Percentiles rank a stretch among this genome's conserved stretches.
phyloP scores from a whole-genome alignment of 2,113 vertebrate genomes.

The Prionailurus viverrinus region DNA sequence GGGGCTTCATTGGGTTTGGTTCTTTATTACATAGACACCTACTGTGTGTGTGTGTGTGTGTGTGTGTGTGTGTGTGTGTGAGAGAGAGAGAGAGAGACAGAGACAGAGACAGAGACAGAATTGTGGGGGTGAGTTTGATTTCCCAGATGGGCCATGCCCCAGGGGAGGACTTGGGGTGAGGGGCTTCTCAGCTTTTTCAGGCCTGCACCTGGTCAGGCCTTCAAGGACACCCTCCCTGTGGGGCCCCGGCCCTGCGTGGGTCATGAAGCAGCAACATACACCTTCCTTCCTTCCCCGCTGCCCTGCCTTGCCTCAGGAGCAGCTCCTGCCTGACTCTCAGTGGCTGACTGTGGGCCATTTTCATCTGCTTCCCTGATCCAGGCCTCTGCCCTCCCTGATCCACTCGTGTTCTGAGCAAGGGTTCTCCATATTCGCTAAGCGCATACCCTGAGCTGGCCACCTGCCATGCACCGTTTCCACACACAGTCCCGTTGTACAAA shows the following conservation, averaged over 20 bases:
- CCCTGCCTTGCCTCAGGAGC: background rate
- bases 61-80: too few species aligned
- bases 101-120: background rate
- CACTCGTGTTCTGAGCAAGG: background rate
- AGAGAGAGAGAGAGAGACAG: too few species aligned
- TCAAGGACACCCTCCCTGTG: background rate
- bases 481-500: background rate
- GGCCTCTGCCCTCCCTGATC: background rate
- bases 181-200: background rate
- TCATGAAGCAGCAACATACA: background rate
- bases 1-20: background rate
- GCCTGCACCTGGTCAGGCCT: background rate
- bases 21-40: constrained; percentile 4
- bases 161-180: background rate
- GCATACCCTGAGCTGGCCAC: background rate
- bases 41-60: background rate
- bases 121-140: background rate
- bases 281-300: background rate
- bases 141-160: fast-evolving
- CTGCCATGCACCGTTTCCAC: background rate
- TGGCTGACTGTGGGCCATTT: background rate
- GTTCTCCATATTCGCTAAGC: background rate
- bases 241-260: background rate
- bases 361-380: background rate
- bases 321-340: background rate